phyloP scores from a whole-genome alignment of 2,888 invertebrate genomes.

The Leptinotarsa haldemani region DNA sequence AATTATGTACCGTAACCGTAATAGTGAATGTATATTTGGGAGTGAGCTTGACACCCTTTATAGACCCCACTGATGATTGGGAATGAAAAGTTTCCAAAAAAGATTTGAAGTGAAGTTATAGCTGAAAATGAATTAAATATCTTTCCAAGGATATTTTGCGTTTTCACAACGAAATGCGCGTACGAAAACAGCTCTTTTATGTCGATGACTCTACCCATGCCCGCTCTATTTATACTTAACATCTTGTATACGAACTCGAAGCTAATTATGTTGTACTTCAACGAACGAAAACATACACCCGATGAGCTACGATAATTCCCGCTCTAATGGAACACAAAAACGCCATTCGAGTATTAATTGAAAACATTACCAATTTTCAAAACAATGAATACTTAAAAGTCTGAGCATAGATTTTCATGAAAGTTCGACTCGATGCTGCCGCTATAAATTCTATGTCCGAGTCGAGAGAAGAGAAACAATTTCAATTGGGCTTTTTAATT shows the following conservation, averaged over 20 bases:
- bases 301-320: constrained; percentile 10
- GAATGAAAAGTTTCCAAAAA: too few relatives aligned
- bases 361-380: constrained; percentile 27
- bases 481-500: constrained; percentile 32
- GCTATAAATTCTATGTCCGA: constrained; percentile 2
- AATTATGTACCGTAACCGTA: too few relatives aligned
- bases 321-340: constrained; percentile 25
- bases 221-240: neutral
- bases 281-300: constrained; percentile 6
- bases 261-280: constrained; percentile 13
- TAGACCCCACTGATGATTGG: too few relatives aligned
- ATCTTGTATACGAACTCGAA: neutral
- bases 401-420: constrained; percentile 24
- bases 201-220: neutral
- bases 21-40: too few relatives aligned
- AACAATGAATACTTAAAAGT: constrained; percentile 28
- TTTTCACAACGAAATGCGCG: neutral
- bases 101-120: too few relatives aligned
- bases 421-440: constrained; percentile 18
- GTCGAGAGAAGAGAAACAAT: constrained; percentile 25
- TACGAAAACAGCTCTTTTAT: neutral
- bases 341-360: constrained; percentile 29
- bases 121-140: too few relatives aligned
- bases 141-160: too few relatives aligned
- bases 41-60: too few relatives aligned